These are phyloP conservation scores for Amazona vittata DNA, from an alignment of 2,113 vertebrate genomes.

Conservation along the genomic window DNA sequence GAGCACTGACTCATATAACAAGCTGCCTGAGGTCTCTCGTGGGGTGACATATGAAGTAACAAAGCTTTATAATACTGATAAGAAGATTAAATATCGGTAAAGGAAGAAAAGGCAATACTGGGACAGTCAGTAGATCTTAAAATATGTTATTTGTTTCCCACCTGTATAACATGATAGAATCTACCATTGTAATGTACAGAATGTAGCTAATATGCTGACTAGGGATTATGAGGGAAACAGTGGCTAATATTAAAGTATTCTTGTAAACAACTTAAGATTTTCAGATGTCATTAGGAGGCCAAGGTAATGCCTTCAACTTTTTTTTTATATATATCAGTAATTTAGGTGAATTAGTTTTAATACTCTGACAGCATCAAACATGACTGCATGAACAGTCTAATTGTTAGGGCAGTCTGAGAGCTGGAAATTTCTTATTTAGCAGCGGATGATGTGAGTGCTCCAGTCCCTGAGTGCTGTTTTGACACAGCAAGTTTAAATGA, in stretches of 20 bases:
- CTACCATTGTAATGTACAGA: background rate
- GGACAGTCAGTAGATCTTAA: background rate
- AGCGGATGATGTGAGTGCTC: background rate
- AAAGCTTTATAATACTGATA: background rate
- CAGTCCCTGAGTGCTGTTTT: background rate
- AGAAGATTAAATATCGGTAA: background rate
- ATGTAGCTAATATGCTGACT: background rate
- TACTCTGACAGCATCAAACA: background rate
- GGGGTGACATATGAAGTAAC: background rate
- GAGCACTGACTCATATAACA: background rate
- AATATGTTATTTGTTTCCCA: background rate
- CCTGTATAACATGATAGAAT: background rate
- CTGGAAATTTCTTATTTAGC: background rate
- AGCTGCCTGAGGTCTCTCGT: background rate
- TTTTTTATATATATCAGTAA: background rate
- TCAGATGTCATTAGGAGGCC: background rate
- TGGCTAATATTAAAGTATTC: background rate
- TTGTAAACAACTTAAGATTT: background rate
- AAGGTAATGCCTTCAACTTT: background rate
- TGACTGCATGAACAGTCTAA: background rate
- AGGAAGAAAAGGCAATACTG: background rate
- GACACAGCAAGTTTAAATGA: background rate
- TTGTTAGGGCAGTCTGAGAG: background rate
- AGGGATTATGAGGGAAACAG: background rate
- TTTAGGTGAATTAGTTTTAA: background rate